Evolutionary conservation across 2,113 vertebrate genomes (phyloP).

Genomic region (Mungos mungo): DNA sequence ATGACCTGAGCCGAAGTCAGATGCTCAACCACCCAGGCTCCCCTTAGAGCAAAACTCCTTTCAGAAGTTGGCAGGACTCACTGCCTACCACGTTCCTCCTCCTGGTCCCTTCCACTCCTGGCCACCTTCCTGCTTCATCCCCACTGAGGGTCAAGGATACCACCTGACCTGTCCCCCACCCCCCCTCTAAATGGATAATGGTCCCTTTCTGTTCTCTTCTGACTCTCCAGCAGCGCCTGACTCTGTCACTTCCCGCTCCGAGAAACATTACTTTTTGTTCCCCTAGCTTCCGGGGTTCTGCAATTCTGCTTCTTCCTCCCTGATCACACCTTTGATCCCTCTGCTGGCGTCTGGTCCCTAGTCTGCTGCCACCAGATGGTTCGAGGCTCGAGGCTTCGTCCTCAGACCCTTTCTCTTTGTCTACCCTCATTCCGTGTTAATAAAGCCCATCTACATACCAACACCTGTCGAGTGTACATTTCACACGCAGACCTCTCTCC

Average conservation of each 20-base stretch:
- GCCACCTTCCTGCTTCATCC: background rate
- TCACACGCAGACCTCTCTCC: background rate
- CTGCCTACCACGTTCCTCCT: background rate
- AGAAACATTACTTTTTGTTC: background rate
- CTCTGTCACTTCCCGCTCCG: background rate
- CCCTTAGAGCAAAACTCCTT: background rate
- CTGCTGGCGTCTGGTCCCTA: background rate
- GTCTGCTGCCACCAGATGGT: background rate
- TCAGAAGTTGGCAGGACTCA: background rate
- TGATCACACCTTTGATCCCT: background rate
- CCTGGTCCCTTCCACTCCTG: background rate
- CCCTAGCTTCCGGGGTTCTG: background rate
- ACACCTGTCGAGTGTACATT: background rate
- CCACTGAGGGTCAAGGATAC: background rate
- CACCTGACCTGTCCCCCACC: rapidly evolving
- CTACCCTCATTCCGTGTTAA: background rate
- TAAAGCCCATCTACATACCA: background rate
- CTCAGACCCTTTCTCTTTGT: background rate
- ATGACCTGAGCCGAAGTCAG: too few relatives aligned
- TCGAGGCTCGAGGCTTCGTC: background rate
- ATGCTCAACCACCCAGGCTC: too few relatives aligned
- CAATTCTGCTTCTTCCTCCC: background rate
- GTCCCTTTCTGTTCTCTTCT: background rate
- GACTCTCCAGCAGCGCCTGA: background rate
- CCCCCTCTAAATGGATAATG: rapidly evolving